Evolutionary conservation across 53 echinoderm and acorn worm genomes (phyloP).

Genomic region (Zoroaster sp.): DNA sequence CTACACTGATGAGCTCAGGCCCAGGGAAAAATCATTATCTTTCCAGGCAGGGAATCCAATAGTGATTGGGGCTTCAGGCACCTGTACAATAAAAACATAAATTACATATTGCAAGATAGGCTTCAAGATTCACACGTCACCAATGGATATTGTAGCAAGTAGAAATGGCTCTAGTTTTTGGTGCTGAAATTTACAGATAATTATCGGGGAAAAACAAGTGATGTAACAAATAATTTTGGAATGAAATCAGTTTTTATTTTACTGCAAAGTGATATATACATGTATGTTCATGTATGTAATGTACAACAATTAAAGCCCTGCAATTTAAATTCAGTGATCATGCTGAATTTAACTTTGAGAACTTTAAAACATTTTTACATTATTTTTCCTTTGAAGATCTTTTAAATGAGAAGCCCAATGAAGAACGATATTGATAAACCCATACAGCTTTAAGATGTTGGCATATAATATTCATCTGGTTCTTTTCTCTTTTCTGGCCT

Average conservation of each 20-base stretch:
- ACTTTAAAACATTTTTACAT: no score
- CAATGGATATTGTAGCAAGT: background rate
- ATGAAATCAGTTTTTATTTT: background rate
- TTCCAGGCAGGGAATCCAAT: slow-evolving; percentile 30
- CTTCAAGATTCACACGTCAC: slow-evolving; percentile 19
- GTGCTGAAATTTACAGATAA: background rate
- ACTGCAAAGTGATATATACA: no score
- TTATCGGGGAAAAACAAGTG: background rate
- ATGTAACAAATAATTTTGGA: background rate
- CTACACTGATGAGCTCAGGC: slow-evolving; percentile 43
- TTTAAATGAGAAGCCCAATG: no score
- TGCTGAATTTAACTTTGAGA: no score
- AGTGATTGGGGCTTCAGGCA: slow-evolving; percentile 33
- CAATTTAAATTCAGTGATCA: no score
- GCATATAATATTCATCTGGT: no score
- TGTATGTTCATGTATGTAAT: no score
- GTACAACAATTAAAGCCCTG: no score
- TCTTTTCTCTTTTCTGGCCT: no score
- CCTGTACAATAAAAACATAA: slow-evolving; percentile 45
- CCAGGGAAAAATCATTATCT: slow-evolving; percentile 53
- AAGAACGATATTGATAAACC: no score
- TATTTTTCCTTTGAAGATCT: no score
- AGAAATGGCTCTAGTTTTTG: background rate
- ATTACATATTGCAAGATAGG: slow-evolving; percentile 48
- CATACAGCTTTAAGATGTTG: no score